Conservation (phyloP, 2,797 vertebrate genomes). For the Lepilemur ruficaudatus region DNA sequence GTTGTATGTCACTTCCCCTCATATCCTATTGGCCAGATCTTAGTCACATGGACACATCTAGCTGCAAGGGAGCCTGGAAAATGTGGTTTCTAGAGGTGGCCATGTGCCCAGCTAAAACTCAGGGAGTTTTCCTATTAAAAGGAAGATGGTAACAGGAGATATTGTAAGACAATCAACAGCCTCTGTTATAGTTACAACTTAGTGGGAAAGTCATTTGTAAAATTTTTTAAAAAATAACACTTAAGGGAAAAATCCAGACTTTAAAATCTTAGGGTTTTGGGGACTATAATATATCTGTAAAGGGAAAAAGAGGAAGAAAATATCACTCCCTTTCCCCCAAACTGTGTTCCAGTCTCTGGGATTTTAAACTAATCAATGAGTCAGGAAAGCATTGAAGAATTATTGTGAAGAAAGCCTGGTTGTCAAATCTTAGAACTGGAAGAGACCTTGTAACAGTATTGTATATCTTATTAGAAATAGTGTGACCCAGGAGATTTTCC, state of each 20-base stretch:
- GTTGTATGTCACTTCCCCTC: background rate
- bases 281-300: background rate
- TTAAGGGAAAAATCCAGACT: background rate
- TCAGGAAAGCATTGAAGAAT: background rate
- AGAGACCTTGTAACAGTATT: background rate
- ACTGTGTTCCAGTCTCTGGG: background rate
- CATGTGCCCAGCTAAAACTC: background rate
- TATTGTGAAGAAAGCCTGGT: background rate
- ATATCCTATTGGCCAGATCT: background rate
- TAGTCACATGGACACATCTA: background rate
- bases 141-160: background rate
- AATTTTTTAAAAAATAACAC: constrained; percentile 3
- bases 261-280: background rate
- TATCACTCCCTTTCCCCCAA: background rate
- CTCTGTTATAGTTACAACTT: background rate
- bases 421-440: background rate
- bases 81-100: background rate
- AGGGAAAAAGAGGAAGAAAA: background rate
- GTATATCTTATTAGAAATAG: background rate
- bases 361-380: background rate
- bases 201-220: background rate
- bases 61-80: background rate
- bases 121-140: background rate
- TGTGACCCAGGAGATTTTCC: background rate
- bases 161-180: background rate